Percentiles rank a stretch among this genome's conserved stretches.
These are phyloP conservation scores for Arrhopalites spinosus DNA, from an alignment of 2,888 invertebrate genomes.

Conservation along the genomic window DNA sequence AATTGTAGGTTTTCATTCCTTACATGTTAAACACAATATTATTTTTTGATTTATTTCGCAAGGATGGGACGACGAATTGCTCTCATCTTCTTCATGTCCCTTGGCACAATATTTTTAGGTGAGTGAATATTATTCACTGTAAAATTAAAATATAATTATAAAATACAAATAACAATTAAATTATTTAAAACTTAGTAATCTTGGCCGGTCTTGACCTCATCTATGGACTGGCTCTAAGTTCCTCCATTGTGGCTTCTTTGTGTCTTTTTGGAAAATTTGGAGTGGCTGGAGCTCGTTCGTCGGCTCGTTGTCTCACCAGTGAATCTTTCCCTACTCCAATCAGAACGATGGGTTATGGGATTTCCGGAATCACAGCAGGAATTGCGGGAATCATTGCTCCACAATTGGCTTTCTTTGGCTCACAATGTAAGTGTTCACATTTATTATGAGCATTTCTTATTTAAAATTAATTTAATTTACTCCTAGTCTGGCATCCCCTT, in stretches of 20 bases:
- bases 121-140: too few species aligned
- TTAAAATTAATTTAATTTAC: not conserved
- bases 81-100: slow-evolving; percentile 43
- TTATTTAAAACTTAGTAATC: slow-evolving; percentile 36
- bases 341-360: slow-evolving; percentile 48
- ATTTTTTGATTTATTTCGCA: too few species aligned
- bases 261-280: slow-evolving; percentile 49
- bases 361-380: slow-evolving; percentile 42
- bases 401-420: slow-evolving; percentile 47
- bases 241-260: slow-evolving; percentile 28
- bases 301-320: slow-evolving; percentile 40
- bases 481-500: slow-evolving; percentile 48
- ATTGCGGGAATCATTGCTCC: slow-evolving; percentile 50
- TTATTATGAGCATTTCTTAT: not conserved
- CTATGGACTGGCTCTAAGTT: slow-evolving; percentile 27
- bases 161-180: too few species aligned
- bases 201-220: slow-evolving; percentile 43
- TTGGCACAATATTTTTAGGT: slow-evolving; percentile 41
- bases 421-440: slow-evolving; percentile 24
- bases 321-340: slow-evolving; percentile 49
- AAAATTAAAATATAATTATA: too few species aligned
- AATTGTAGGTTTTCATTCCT: not conserved
- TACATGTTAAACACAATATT: too few species aligned
- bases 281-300: slow-evolving; percentile 46
- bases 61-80: slow-evolving; percentile 49